Base-by-base conservation (phyloP, 2,888 invertebrate species). In the Actias luna region DNA sequence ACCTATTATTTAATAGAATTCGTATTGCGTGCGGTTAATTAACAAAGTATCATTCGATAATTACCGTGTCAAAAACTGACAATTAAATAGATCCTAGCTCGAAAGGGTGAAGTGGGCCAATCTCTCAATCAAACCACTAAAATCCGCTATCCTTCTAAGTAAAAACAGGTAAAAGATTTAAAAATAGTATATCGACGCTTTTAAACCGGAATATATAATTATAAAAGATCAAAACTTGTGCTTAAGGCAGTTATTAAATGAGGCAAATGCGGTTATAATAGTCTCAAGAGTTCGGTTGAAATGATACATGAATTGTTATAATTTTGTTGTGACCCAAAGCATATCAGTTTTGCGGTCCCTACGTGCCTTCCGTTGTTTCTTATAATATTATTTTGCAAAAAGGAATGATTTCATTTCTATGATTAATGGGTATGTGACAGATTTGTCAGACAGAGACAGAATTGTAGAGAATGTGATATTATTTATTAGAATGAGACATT, bases 211-310 rank as follows among this genome's bases (percentile, higher is more conserved):
- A 82, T 82, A 78, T 92, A 91, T 92, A 92, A 92, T 92, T 92
- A 92, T 88, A 85, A 84, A 83, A 81, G 85, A 89, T 89, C 88
- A 88, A 87, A 84, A 81, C 79, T 77, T 80, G 80, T 78, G 74
- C 75, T 83, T 80, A 72, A 81, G 73, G 69, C 80, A 75, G 83
- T 88, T 88, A 92, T 92, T 90, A 92, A 89, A 87, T 82, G 80
- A 83, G 72, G 80, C 87, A 92, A 92, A 92, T 92, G 90, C 74
- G 85, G 84, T 92, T 92, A 90, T 92, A 92, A 92, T 92, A 77
- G 89, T 77, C 77, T 70, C 65, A 72, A 77, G 73, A 69, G 35
- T 75, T 76, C 75, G 78, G 67, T 82, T 77, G 73, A 73, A 87
- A 86, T 88, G 88, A 87, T 88, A 89, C 73, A 72, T 72, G 77